Evolutionary conservation across 2,113 vertebrate genomes (phyloP).

Genomic region (Laticauda laticaudata): DNA sequence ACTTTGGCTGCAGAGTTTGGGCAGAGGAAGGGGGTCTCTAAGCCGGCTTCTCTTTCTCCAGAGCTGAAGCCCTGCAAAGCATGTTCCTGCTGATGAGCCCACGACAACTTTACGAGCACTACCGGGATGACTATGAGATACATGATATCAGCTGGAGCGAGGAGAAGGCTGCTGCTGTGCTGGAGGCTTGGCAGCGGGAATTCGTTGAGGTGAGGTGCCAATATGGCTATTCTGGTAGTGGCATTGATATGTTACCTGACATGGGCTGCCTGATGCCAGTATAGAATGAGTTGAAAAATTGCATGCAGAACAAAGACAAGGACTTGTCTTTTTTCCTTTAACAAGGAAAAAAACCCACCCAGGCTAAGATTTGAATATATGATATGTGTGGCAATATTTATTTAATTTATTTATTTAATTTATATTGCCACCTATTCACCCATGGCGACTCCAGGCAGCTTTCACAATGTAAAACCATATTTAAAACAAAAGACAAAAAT

Average conservation of each 20-base stretch:
- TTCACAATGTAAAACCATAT: no score
- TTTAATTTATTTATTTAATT: no score
- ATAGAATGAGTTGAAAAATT: neutral
- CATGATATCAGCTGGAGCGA: slow-evolving; percentile 98
- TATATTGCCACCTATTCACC: no score
- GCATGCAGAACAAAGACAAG: neutral
- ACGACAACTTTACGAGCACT: slow-evolving; percentile 95
- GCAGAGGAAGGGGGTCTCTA: neutral
- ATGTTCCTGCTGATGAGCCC: slow-evolving; percentile 99
- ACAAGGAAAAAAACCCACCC: neutral
- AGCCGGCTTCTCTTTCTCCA: slow-evolving; percentile 52
- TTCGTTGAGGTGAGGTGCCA: slow-evolving; percentile 85
- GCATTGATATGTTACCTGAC: neutral
- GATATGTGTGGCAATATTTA: neutral
- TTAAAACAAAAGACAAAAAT: no score
- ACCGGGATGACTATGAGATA: slow-evolving; percentile 96
- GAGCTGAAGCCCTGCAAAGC: slow-evolving; percentile 94
- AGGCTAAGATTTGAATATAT: neutral
- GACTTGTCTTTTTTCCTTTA: neutral
- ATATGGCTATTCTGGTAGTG: fast-evolving
- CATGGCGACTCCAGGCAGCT: no score
- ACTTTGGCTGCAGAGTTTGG: neutral
- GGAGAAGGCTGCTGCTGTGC: slow-evolving; percentile 88
- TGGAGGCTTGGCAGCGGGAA: slow-evolving; percentile 96
- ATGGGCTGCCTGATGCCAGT: neutral